Percentiles rank a stretch among this genome's conserved stretches.
These are phyloP conservation scores for Coelopa frigida DNA, from an alignment of 1,140 invertebrate genomes.

Conservation along the genomic window DNA sequence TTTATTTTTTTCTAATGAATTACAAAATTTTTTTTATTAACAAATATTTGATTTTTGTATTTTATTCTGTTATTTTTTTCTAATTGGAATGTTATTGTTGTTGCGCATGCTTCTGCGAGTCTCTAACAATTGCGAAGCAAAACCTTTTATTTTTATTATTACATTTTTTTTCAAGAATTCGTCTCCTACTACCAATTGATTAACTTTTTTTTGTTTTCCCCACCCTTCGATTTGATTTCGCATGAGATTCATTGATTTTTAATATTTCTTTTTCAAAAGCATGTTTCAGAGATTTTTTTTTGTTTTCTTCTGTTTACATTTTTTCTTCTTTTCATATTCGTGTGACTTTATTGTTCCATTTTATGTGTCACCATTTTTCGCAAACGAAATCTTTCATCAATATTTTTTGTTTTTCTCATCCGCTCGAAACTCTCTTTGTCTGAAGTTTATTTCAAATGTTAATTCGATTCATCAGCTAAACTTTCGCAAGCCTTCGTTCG, in stretches of 20 bases:
- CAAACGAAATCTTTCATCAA: too few relatives aligned
- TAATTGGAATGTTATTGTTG: constrained; percentile 8
- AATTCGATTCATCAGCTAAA: too few relatives aligned
- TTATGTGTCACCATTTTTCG: neutral
- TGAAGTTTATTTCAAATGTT: too few relatives aligned
- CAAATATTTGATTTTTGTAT: constrained; percentile 10
- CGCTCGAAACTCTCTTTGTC: too few relatives aligned
- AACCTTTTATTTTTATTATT: too few relatives aligned
- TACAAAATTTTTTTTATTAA: constrained; percentile 23
- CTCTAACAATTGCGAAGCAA: too few relatives aligned
- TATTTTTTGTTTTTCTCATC: too few relatives aligned
- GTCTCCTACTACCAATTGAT: constrained; percentile 2
- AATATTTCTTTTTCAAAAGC: neutral
- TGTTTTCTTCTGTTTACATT: neutral
- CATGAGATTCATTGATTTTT: neutral
- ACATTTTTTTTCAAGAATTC: neutral
- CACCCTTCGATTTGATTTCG: constrained; percentile 5
- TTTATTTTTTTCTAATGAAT: neutral
- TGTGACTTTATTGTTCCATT: neutral
- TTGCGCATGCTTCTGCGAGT: constrained; percentile 3
- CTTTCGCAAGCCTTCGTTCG: too few relatives aligned
- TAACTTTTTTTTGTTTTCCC: neutral
- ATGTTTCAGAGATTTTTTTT: neutral
- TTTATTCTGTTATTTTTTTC: constrained; percentile 6
- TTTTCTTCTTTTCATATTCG: constrained; percentile 3